phyloP scores from a whole-genome alignment of 1,140 invertebrate species.

The Hestina assimilis region DNA sequence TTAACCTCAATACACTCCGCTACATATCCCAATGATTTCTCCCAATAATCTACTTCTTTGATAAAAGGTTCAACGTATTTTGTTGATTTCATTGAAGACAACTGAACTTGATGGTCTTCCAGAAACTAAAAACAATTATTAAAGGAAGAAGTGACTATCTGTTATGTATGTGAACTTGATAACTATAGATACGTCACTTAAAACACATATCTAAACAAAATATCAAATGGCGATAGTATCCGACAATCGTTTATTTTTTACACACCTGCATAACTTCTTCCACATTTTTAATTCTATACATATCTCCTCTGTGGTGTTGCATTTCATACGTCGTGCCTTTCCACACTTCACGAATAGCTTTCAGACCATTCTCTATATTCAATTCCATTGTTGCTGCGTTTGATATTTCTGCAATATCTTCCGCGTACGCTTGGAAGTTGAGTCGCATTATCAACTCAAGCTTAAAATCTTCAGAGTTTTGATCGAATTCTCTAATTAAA shows the following conservation, averaged over 20 bases:
- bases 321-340: constrained; percentile 84
- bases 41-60: constrained; percentile 89
- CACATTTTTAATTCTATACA: constrained; percentile 81
- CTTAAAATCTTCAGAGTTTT: constrained; percentile 86
- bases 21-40: constrained; percentile 87
- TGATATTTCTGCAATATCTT: constrained; percentile 90
- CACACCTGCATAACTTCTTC: constrained; percentile 84
- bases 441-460: constrained; percentile 87
- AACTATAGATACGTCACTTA: too few species aligned
- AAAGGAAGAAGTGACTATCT: too few species aligned
- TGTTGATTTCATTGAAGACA: constrained; percentile 91
- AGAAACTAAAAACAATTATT: constrained; percentile 72
- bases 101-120: constrained; percentile 86
- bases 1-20: constrained; percentile 86
- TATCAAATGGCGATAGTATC: too few species aligned
- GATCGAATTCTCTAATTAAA: constrained; percentile 86
- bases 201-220: too few species aligned
- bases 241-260: too few species aligned
- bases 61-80: constrained; percentile 91
- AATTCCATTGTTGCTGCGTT: constrained; percentile 91
- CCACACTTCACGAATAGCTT: constrained; percentile 85
- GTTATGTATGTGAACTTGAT: too few species aligned
- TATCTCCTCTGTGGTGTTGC: constrained; percentile 83
- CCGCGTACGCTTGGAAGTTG: constrained; percentile 87
- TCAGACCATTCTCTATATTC: constrained; percentile 88